Conservation (phyloP, 30 jellyfish, hydroid and myxozoan species). For the Cassiopea andromeda region DNA sequence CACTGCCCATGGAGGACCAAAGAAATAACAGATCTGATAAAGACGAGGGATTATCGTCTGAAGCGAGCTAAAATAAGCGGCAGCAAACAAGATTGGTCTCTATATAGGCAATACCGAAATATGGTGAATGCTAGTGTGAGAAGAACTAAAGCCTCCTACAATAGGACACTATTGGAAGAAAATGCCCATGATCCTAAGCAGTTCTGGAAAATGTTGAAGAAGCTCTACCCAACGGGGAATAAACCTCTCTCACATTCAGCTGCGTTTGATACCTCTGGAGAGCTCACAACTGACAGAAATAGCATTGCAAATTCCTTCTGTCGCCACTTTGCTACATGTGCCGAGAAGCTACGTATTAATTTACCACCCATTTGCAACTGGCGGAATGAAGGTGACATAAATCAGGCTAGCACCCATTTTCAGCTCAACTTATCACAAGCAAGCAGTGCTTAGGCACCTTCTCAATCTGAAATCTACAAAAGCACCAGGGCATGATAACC, state of each 20-base stretch:
- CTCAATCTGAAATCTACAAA: conserved; percentile 46
- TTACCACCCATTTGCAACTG: conserved; percentile 66
- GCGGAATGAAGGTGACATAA: conserved; percentile 73
- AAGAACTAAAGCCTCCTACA: conserved; percentile 66
- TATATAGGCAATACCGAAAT: conserved; percentile 59
- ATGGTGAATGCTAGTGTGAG: conserved; percentile 58
- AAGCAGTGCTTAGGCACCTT: conserved; percentile 27
- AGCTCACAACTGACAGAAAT: conserved; percentile 64
- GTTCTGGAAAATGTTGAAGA: conserved; percentile 67
- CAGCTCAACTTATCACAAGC: neutral
- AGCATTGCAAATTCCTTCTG: conserved; percentile 74
- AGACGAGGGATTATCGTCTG: conserved; percentile 55
- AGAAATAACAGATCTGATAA: conserved; percentile 54
- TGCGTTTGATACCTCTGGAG: conserved; percentile 67
- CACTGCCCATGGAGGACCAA: conserved; percentile 72
- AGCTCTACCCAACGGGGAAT: conserved; percentile 66
- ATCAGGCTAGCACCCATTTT: conserved; percentile 65
- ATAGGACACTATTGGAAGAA: conserved; percentile 59
- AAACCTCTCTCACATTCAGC: conserved; percentile 54
- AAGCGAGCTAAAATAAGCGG: conserved; percentile 67
- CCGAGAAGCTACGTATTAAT: conserved; percentile 67
- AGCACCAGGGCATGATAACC: conserved; percentile 74
- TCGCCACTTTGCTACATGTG: conserved; percentile 64
- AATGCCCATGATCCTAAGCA: conserved; percentile 67
- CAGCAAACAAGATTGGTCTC: conserved; percentile 48